Percentiles rank a stretch among this genome's conserved stretches.
Conservation (phyloP, 2,888 invertebrate genomes). For the Odontocerum albicorne region DNA sequence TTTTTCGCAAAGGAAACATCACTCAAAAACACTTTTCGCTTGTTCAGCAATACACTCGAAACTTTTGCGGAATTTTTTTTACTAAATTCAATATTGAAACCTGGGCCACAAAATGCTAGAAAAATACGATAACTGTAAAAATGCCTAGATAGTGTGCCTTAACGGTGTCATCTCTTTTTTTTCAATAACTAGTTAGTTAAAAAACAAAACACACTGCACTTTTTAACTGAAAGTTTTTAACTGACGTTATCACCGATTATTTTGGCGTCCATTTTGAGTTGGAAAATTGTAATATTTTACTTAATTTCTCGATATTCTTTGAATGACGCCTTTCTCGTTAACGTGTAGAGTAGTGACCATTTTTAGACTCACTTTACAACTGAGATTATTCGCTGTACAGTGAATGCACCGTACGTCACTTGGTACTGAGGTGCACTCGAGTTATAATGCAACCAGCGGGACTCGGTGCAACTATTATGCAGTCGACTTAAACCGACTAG, state of each 20-base stretch:
- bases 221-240: no score
- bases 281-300: conserved; percentile 6
- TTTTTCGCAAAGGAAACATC: no score
- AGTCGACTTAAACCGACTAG: background rate
- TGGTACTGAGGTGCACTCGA: conserved; percentile 28
- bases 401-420: conserved; percentile 27
- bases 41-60: no score
- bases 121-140: conserved; percentile 18
- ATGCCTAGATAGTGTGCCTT: conserved; percentile 3
- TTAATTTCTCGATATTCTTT: conserved; percentile 24
- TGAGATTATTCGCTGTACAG: conserved; percentile 34
- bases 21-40: no score
- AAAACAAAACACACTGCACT: no score
- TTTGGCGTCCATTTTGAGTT: conserved; percentile 12
- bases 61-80: background rate
- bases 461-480: conserved; percentile 9
- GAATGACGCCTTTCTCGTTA: conserved; percentile 27
- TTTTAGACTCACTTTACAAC: conserved; percentile 34
- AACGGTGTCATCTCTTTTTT: conserved; percentile 13
- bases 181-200: no score
- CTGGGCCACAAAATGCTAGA: background rate
- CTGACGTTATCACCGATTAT: background rate
- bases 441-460: conserved; percentile 15
- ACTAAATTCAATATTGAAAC: background rate
- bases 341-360: conserved; percentile 34